Base-by-base conservation (phyloP, 2,888 invertebrate species). In the Anodontia alba region DNA sequence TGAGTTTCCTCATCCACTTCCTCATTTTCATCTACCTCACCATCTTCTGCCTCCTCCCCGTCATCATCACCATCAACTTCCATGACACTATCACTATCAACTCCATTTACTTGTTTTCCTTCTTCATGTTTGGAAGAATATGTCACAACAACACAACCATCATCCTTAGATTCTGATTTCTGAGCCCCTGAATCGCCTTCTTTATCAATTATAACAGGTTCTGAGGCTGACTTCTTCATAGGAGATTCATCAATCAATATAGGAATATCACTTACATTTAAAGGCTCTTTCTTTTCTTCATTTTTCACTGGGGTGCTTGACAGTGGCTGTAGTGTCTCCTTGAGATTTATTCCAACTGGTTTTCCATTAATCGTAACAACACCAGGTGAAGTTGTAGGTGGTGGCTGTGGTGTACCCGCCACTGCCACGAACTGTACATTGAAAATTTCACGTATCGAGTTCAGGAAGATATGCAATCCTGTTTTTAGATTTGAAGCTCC, bases 381-480 rank as follows among this genome's bases (percentile, higher is more conserved):
- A 10, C 8, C 1, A 2, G 42, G 8, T 43, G 69, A 12, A 8
- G 43, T 12, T 12, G 43, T 69, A 51, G 67, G 49, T n/a, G 57
- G 67, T 5, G 42, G 68, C 1, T 51, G 76, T 5, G 68, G 49
- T 36, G 43, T 46, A 36, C 29, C 29, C 31, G 69, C 57, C 31
- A 73, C 72, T 15, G 75, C 69, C 20, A 49, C 26, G 15, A 85
- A 31, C 36, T 85, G 82, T 23, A 85, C 82, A 78, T 83, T 76
- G 17, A 83, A 83, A 20, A 86, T 68, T 29, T 83, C 86, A 38
- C 83, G 67, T 7, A 83, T 20, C 26, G 62, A 43, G 54, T 81
- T 81, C 42, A 89, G 80, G 74, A 87, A 88, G 5, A 78, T 26
- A 23, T 82, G 83, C 20, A 89, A 70, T 38, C 88, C 86, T 74